These are phyloP conservation scores for Notothenia rossii DNA, from an alignment of 2,113 vertebrate genomes.

Conservation along the genomic window DNA sequence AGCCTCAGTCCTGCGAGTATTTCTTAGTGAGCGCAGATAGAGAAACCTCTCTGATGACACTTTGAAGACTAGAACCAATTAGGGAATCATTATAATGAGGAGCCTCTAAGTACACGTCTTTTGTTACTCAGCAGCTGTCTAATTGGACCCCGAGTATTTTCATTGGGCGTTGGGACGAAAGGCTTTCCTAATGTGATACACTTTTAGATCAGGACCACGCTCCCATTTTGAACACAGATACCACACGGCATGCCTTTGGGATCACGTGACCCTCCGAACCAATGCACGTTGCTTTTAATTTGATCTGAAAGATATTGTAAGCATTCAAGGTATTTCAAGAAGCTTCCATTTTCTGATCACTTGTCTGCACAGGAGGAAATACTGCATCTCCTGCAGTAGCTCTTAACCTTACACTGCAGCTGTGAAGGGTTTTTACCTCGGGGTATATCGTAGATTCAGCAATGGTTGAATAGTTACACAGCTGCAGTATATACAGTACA, in stretches of 20 bases:
- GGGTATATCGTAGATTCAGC: constrained; percentile 31
- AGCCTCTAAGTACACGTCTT: constrained; percentile 69
- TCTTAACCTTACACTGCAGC: constrained; percentile 45
- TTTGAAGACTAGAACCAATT: constrained; percentile 78
- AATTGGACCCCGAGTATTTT: constrained; percentile 70
- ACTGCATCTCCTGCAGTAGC: constrained; percentile 15
- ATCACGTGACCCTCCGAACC: too few species aligned
- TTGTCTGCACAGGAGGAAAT: constrained; percentile 3
- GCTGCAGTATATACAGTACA: constrained; percentile 26
- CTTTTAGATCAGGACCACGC: constrained; percentile 12
- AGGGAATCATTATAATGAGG: constrained; percentile 75
- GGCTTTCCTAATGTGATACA: constrained; percentile 29
- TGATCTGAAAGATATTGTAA: not conserved
- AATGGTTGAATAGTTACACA: constrained; percentile 34
- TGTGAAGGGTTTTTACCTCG: constrained; percentile 22
- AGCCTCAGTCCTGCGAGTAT: constrained; percentile 32
- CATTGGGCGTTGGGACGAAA: constrained; percentile 29
- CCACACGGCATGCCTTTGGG: too few species aligned
- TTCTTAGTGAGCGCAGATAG: constrained; percentile 38
- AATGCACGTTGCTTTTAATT: too few species aligned
- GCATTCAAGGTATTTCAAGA: not conserved
- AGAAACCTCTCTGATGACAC: constrained; percentile 60
- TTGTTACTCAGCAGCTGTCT: constrained; percentile 76
- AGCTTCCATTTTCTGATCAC: not conserved
- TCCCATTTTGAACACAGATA: constrained; percentile 2